A percentile compares a stretch with the other conserved stretches of the same genome.
Evolutionary conservation across 2,888 invertebrate species (phyloP).

Genomic region (Marasmarcha lunaedactyla): DNA sequence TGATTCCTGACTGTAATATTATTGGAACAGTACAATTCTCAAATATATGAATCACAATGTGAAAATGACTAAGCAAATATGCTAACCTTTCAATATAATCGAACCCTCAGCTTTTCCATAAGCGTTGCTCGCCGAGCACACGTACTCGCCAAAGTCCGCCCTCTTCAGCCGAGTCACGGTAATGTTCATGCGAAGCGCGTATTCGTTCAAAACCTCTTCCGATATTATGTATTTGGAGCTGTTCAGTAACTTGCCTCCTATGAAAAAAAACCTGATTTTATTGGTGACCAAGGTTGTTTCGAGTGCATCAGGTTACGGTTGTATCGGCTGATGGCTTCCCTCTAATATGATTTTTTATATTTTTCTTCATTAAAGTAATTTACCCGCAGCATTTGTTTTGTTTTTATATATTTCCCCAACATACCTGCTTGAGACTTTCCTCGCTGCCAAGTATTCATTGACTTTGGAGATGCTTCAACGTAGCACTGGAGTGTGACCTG

Average conservation of each 20-base stretch:
- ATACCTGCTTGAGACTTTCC: conserved; percentile 43
- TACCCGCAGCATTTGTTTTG: no score
- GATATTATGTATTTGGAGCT: conserved; percentile 82
- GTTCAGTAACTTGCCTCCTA: conserved; percentile 80
- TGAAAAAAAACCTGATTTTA: no score
- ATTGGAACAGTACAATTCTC: no score
- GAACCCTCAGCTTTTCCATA: conserved; percentile 83
- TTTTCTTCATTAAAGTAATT: no score
- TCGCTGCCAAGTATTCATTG: conserved; percentile 83
- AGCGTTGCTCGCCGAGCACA: conserved; percentile 82
- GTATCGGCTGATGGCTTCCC: no score
- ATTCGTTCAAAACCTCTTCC: conserved; percentile 79
- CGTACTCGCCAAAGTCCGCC: conserved; percentile 83
- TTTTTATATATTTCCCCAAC: no score
- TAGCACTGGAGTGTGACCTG: conserved; percentile 86
- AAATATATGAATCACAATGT: no score
- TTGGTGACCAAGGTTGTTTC: conserved; percentile 5
- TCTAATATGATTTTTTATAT: no score
- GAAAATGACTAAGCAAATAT: no score
- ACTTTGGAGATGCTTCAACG: conserved; percentile 88
- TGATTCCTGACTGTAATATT: no score
- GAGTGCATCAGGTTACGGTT: background rate
- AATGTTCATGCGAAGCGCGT: conserved; percentile 83
- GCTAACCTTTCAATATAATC: conserved; percentile 83
- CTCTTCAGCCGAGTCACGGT: conserved; percentile 81